A percentile compares a stretch with the other conserved stretches of the same genome.
phyloP scores from a whole-genome alignment of 2,113 vertebrate genomes.

The Odontesthes bonariensis region DNA sequence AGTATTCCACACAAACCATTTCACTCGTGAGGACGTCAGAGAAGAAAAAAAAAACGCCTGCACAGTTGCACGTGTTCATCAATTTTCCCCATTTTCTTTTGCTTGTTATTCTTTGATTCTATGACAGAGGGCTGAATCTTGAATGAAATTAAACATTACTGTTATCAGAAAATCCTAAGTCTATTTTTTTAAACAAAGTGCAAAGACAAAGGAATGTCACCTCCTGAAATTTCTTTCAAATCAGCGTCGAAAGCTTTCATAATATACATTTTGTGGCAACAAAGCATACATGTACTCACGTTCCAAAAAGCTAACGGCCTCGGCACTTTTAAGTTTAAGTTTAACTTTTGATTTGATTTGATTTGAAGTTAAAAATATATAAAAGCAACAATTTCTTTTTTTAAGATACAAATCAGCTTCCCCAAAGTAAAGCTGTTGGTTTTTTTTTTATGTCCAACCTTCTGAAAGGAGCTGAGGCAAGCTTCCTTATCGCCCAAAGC shows the following conservation, averaged over 20 bases:
- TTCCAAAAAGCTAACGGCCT: not conserved
- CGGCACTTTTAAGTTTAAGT: not conserved
- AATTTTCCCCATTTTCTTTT: constrained; percentile 1
- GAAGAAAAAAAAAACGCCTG: not conserved
- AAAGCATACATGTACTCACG: not conserved
- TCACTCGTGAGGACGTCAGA: constrained; percentile 13
- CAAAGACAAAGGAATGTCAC: no score
- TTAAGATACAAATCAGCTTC: constrained; percentile 33
- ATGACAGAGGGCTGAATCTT: not conserved
- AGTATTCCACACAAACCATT: constrained; percentile 1
- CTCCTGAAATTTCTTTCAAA: not conserved
- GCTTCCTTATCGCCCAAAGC: constrained; percentile 28
- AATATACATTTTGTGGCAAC: not conserved
- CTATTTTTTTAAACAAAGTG: no score
- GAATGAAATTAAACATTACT: not conserved
- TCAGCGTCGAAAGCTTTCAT: not conserved
- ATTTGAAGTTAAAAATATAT: not conserved
- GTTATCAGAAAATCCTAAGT: not conserved
- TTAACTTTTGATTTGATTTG: no score
- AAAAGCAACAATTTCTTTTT: constrained; percentile 20
- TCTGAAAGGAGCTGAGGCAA: constrained; percentile 22
- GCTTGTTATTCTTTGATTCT: constrained; percentile 14
- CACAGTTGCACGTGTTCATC: not conserved
- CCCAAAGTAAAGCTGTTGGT: not conserved
- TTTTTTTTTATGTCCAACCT: not conserved